phyloP scores from a whole-genome alignment of 2,888 invertebrate genomes.

The Phaonia tiefii region DNA sequence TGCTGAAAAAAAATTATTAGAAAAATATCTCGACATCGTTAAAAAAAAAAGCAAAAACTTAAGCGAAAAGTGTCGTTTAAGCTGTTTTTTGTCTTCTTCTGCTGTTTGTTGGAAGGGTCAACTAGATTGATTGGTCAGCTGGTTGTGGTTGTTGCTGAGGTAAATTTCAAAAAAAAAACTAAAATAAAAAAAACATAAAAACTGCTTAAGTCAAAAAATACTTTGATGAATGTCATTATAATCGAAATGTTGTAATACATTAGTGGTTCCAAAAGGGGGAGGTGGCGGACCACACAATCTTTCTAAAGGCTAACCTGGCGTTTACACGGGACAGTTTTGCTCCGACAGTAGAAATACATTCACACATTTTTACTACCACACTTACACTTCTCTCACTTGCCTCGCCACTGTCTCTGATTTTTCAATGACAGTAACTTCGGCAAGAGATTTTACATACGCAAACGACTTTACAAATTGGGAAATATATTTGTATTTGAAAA shows the following conservation, averaged over 20 bases:
- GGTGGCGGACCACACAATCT: neutral
- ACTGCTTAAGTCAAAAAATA: slow-evolving; percentile 45
- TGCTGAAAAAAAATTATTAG: slow-evolving; percentile 1
- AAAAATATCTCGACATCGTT: neutral
- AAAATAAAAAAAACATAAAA: neutral
- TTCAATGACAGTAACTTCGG: too few species aligned
- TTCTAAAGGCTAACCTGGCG: too few species aligned
- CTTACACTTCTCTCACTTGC: too few species aligned
- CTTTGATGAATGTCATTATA: neutral
- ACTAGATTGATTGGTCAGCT: too few species aligned
- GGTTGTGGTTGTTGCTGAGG: neutral
- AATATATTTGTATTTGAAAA: too few species aligned
- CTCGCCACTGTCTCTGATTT: too few species aligned
- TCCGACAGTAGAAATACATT: too few species aligned
- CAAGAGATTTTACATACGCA: too few species aligned
- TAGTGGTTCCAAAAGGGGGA: neutral
- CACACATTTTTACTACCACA: too few species aligned
- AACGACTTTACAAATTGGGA: too few species aligned
- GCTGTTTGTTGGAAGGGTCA: neutral
- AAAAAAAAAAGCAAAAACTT: neutral
- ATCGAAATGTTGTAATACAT: slow-evolving; percentile 22
- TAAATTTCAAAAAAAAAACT: neutral
- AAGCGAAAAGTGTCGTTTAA: slow-evolving; percentile 46
- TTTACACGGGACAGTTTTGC: too few species aligned
- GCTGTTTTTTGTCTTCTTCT: slow-evolving; percentile 22